Evolutionary conservation across 30 jellyfish, hydroid and myxozoan genomes (phyloP).

Genomic region (Phacellophora camtschatica): DNA sequence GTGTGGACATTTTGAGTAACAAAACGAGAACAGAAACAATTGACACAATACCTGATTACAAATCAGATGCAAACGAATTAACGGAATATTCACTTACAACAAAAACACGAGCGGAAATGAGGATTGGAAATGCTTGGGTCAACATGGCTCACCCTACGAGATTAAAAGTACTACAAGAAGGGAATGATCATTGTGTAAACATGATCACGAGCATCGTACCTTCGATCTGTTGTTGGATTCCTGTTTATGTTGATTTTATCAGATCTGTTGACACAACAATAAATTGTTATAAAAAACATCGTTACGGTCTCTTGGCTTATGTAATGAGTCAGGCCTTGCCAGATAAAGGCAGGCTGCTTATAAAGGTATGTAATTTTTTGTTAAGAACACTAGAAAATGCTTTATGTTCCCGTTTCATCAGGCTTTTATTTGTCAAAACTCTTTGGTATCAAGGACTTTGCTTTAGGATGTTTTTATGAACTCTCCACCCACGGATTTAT

Average conservation of each 20-base stretch:
- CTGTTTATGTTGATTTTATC: slow-evolving; percentile 52
- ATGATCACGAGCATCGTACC: slow-evolving; percentile 81
- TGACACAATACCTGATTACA: background rate
- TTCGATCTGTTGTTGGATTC: slow-evolving; percentile 82
- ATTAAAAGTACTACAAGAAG: slow-evolving; percentile 64
- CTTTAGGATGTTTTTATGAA: too few relatives aligned
- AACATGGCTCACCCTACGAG: slow-evolving; percentile 92
- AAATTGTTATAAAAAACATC: background rate
- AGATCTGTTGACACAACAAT: slow-evolving; percentile 17
- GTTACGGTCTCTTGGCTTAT: slow-evolving; percentile 74
- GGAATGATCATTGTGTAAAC: slow-evolving; percentile 68
- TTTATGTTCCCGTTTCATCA: background rate
- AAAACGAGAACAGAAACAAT: too few relatives aligned
- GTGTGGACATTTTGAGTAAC: background rate
- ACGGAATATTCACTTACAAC: slow-evolving; percentile 8
- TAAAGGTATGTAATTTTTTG: slow-evolving; percentile 71
- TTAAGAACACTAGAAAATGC: too few relatives aligned
- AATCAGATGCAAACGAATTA: background rate
- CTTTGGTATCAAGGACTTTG: background rate
- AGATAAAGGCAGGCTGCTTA: slow-evolving; percentile 80
- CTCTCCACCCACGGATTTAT: too few relatives aligned
- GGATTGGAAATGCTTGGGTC: slow-evolving; percentile 64
- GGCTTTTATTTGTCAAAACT: background rate
- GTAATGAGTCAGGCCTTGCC: slow-evolving; percentile 91
- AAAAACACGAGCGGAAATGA: slow-evolving; percentile 29